Base-by-base conservation (phyloP, 2,888 invertebrate species). In the Hipparchia sbordonii region DNA sequence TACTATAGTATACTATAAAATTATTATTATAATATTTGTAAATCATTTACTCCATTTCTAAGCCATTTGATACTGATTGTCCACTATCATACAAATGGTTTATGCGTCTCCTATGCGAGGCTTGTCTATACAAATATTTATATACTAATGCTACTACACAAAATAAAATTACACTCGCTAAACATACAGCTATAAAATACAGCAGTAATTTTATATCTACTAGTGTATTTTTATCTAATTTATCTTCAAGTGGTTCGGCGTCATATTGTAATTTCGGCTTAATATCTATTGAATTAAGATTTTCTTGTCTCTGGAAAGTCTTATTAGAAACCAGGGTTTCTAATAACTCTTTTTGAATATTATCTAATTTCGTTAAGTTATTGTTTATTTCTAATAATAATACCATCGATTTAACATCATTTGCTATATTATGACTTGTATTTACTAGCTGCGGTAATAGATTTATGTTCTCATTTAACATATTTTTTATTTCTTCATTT, bases 161-260 rank as follows among this genome's bases (percentile, higher is more conserved):
- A 6, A 73, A n/a, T 56, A 73, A 23, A 52, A 70, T 52, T 48
- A 56, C 45, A 52, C 65, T 57, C 7, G 59, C n/a, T 9, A 71
- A n/a, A 65, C 74, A 71, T 51, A 59, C 63, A 48, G 39, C 63
- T 2, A 74, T 74, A 66, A 74, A 12, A 68, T 71, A 71, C 45
- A 74, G 51, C 10, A 68, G 23, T 2, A 48, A 6, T 59, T 71
- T 71, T 13, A 63, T 68, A 39, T 68, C 65, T 10, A 13, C 52
- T 12, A 68, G 8, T 8, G 46, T 68, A 48, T 7, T 68, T 48
- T 39, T 46, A 74, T 13, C 65, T 60, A 7, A 12, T 65, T 70
- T 45, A 8, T 45, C 10, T 52, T 46, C 5, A 9, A 48, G 10
- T 10, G 23, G 6, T 48, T 23, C 46, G 7, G 48, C 23, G 2